Base-by-base conservation (phyloP, 2,797 vertebrate species). In the Poeciliopsis gracilis region DNA sequence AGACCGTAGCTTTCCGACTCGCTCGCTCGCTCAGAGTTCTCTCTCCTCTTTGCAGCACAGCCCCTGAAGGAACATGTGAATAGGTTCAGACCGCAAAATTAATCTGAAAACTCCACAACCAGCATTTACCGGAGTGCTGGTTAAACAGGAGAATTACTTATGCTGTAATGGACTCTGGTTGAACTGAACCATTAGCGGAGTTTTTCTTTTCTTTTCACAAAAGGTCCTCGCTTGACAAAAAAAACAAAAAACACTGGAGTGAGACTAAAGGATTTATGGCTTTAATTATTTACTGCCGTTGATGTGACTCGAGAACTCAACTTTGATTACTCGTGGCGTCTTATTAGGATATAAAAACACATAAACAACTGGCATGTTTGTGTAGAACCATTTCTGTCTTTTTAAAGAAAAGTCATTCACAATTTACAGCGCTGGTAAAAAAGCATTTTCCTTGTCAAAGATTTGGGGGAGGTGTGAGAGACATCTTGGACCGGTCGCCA, bases 81-180 rank as follows among this genome's bases (percentile, higher is more conserved):
- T 85, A 88, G 80, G 88, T 92, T 89, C 87, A 87, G 89, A 87
- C 87, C 88, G 84, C 75, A 6, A 85, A 90, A 92, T 91, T 66
- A 87, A 91, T 88, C 89, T 82, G 74, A 87, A 87, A 90, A 88
- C 73, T 76, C 75, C 61, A 79, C 63, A 36, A 89, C 85, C 82
- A 59, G 77, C 84, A 87, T 90, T 80, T 33, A 87, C 84, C 45
- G 81, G 57, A 78, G 80, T 4, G 53, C 86, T 92, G 87, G 79
- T 86, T 89, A 79, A 90, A 91, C 87, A 89, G 78, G 88, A 82
- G 76, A 85, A 86, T 82, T 85, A 77, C 85, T 84, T 77, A 61
- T 79, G 87, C 82, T 87, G 79, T 88, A 92, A 93, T 92, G 89
- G 90, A 91, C 85, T 90, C 84, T 76, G 87, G 86, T 90, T 93